A percentile compares a stretch with the other conserved stretches of the same genome.
These are phyloP conservation scores for Chloroclystis v-ata DNA, from an alignment of 2,888 invertebrate genomes.

Conservation along the genomic window DNA sequence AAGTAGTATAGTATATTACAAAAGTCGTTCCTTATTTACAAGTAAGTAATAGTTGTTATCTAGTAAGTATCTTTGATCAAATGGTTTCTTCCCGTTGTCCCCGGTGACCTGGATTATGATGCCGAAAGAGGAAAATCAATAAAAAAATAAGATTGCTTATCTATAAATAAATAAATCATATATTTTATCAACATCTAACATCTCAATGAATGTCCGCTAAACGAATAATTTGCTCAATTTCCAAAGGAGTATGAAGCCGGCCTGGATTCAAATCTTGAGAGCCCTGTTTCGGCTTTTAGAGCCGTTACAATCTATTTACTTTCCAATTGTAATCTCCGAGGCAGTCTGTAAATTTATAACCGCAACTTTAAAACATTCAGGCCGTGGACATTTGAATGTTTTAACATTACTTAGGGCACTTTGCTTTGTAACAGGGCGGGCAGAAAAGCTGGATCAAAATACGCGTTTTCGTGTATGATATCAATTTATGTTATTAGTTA, in stretches of 20 bases:
- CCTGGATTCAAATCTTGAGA: slow-evolving; percentile 55
- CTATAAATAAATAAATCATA: no score
- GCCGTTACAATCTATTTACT: slow-evolving; percentile 47
- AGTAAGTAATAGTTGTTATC: no score
- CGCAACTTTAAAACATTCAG: slow-evolving; percentile 55
- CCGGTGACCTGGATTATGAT: no score
- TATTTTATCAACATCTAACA: no score
- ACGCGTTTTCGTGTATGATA: no score
- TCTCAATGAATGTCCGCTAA: neutral
- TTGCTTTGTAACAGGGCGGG: slow-evolving; percentile 36
- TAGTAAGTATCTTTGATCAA: no score
- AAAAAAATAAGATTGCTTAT: no score
- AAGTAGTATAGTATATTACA: no score
- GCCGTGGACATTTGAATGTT: slow-evolving; percentile 73
- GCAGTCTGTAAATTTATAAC: slow-evolving; percentile 63
- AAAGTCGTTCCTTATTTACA: no score
- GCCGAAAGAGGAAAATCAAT: no score
- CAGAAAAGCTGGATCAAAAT: neutral
- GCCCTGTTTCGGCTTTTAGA: slow-evolving; percentile 38
- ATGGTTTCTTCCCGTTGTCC: no score
- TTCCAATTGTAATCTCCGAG: slow-evolving; percentile 49
- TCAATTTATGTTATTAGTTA: no score
- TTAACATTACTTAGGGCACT: slow-evolving; percentile 68
- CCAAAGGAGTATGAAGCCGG: slow-evolving; percentile 5
- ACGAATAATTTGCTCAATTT: neutral